Percentiles rank a stretch among this genome's conserved stretches.
These are phyloP conservation scores for Capra hircus DNA, from an alignment of 2,113 vertebrate genomes.

Conservation along the genomic window DNA sequence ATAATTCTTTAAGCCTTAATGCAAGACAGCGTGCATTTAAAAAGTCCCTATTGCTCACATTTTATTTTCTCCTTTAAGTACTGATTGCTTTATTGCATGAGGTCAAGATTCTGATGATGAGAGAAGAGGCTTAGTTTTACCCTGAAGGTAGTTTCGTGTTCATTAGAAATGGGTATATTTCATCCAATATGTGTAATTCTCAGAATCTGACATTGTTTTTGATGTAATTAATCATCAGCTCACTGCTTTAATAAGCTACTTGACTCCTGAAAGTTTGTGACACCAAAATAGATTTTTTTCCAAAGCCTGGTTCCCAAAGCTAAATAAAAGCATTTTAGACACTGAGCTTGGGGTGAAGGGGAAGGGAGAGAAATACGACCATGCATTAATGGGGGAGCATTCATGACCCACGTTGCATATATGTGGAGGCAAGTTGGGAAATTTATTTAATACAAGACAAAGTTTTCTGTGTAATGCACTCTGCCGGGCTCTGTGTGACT, in stretches of 20 bases:
- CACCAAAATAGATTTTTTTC: not conserved
- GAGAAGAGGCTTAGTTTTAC: not conserved
- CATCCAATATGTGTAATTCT: not conserved
- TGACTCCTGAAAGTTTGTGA: not conserved
- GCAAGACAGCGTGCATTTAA: not conserved
- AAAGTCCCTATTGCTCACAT: not conserved
- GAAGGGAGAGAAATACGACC: not conserved
- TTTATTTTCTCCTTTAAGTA: not conserved
- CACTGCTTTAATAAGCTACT: slow-evolving; percentile 10
- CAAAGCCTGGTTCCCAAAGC: not conserved
- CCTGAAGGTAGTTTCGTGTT: not conserved
- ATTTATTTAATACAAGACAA: not conserved
- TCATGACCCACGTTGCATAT: fast-evolving
- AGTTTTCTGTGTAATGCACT: not conserved
- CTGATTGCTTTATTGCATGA: not conserved
- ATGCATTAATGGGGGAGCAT: not conserved
- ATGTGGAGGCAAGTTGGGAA: not conserved
- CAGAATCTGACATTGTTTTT: slow-evolving; percentile 35
- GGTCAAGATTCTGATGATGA: not conserved
- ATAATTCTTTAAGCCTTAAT: slow-evolving; percentile 36
- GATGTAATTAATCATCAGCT: slow-evolving; percentile 24
- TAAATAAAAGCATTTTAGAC: not conserved
- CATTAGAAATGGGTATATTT: slow-evolving; percentile 36
- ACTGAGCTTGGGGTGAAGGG: too few relatives aligned
- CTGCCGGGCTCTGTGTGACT: fast-evolving